Conservation (phyloP, 2,113 vertebrate genomes). For the Stigmatopora argus region DNA sequence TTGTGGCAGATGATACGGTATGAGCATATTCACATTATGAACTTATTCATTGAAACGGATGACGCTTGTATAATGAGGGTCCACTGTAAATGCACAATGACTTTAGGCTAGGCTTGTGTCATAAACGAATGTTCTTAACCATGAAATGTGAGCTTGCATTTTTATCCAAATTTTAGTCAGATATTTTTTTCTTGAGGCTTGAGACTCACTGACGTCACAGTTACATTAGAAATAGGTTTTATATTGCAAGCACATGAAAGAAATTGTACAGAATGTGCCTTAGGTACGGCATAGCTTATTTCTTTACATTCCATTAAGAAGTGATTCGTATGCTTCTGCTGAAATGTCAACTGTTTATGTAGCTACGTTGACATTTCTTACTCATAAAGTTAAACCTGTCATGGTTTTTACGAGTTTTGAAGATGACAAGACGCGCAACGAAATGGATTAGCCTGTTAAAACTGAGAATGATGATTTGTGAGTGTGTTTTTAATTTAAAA, state of each 20-base stretch:
- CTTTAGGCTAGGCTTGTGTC: too few species aligned
- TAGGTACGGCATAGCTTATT: not conserved
- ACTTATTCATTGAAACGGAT: too few species aligned
- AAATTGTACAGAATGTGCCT: not conserved
- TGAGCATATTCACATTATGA: too few species aligned
- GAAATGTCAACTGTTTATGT: not conserved
- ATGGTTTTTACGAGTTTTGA: slow-evolving; percentile 26
- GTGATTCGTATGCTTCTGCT: not conserved
- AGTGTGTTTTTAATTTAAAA: not conserved
- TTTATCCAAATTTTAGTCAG: not conserved
- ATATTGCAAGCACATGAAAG: not conserved
- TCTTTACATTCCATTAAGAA: not conserved
- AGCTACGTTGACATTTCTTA: not conserved
- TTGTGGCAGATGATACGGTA: too few species aligned
- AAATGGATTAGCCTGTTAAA: slow-evolving; percentile 37
- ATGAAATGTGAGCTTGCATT: slow-evolving; percentile 6
- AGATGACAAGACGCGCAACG: slow-evolving; percentile 31
- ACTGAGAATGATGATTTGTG: not conserved
- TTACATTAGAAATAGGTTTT: not conserved
- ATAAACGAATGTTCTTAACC: not conserved
- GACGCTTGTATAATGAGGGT: too few species aligned
- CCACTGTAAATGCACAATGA: too few species aligned
- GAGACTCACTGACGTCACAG: not conserved
- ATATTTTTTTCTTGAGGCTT: not conserved
- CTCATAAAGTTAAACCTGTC: slow-evolving; percentile 26